phyloP scores from a whole-genome alignment of 2,113 vertebrate genomes.

The Glaucomys volans region DNA sequence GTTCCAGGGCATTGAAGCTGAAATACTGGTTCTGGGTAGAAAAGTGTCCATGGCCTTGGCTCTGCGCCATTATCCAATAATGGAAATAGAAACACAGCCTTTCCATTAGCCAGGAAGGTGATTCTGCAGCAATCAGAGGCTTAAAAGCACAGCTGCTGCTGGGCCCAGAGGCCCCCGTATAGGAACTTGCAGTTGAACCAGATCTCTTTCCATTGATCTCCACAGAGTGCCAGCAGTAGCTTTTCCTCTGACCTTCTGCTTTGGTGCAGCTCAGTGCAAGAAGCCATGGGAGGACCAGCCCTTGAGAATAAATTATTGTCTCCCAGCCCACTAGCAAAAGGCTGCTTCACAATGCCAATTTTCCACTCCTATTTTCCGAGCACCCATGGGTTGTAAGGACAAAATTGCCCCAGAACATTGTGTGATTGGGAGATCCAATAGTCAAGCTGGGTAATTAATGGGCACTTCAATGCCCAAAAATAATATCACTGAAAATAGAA shows the following conservation, averaged over 20 bases:
- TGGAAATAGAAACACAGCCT: background rate
- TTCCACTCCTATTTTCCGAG: slow-evolving; percentile 31
- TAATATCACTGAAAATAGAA: background rate
- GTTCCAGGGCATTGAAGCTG: background rate
- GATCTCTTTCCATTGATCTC: background rate
- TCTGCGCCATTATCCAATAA: background rate
- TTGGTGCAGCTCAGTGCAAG: background rate
- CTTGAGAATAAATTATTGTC: background rate
- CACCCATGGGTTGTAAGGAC: background rate
- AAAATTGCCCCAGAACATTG: background rate
- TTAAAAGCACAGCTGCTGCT: background rate
- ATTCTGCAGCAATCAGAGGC: background rate
- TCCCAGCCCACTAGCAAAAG: background rate
- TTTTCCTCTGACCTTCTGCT: background rate
- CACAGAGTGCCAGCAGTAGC: background rate
- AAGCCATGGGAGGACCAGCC: background rate
- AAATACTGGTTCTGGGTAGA: background rate
- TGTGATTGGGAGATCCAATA: background rate
- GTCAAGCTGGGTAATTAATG: background rate
- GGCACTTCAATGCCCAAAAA: background rate
- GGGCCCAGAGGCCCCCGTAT: background rate
- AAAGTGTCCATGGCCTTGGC: background rate
- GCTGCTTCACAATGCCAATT: background rate
- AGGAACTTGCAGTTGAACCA: background rate
- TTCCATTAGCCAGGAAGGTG: background rate